Evolutionary conservation across 2,113 vertebrate species (phyloP), one percentile per base, ranked within the genome.

Genomic region (Mirza zaza): DNA sequence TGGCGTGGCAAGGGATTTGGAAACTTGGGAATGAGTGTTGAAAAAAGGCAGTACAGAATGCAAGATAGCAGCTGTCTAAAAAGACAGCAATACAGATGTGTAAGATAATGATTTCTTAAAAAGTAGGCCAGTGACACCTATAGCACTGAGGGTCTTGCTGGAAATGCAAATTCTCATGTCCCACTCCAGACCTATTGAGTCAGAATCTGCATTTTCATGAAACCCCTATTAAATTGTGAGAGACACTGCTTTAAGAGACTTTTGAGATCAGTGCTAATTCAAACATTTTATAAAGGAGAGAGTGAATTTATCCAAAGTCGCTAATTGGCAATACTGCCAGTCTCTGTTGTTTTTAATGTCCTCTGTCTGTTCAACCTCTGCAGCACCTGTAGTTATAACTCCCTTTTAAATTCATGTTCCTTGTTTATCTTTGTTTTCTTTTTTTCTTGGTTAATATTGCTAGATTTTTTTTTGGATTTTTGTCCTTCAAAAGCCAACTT

Each of bases 31-130:
- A 29, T 39, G 15, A 87, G 48, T n/a, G 25, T 32, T 71, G 32
- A 4, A 12, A 73, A 73, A 67, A 61, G 14, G 29, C 3, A 61
- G 25, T 52, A 18, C 7, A 14, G 39, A 42, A 55, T 17, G 23
- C 83, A 68, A 48, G 17, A 10, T 1, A 55, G 71, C 17, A 23
- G 23, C 55, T 48, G 48, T 15, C 67, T 88, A 5, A 61, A 36
- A 70, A 32, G 87, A 67, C 21, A 18, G 36, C 4, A 5, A 63
- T 2, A 23, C 8, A 34, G 3, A 20, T 1, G 14, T 13, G 6
- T 0, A 3, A 34, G 9, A 18, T 4, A 34, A 2, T 12, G 42
- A 1, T 0, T 6, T 23, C 80, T 18, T 3, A 25, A 7, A 25
- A 67, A 6, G 3, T 1, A n/a, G 48, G 13, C 39, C 32, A 81